Evolutionary conservation across 92 coral and sea anemone species (phyloP), one percentile per base, ranked within the genome.

Genomic region (Pocillopora grandis): DNA sequence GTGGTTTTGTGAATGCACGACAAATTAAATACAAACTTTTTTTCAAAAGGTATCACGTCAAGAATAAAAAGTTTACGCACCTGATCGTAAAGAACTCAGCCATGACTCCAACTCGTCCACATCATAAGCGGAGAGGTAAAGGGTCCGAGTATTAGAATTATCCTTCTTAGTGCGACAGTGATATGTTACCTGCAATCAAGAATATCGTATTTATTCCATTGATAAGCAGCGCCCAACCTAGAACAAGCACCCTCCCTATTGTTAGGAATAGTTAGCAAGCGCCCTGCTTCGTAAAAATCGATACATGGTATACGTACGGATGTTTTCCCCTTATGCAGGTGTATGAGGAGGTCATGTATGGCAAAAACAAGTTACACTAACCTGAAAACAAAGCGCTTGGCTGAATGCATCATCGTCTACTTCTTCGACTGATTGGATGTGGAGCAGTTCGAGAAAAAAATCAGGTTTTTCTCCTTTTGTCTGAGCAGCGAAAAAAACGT

Each of bases 351-450:
- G 52, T 42, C 52, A 42, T 1, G 52, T 42, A 0, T 0, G 52
- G 52, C 52, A 42, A 42, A 5, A 15, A 16, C 10, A 16, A 58
- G 48, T 42, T n/a, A 61, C 37, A 55, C 27, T 21, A 78, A 92
- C 98, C 98, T 94, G 98, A 87, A 94, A 94, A 66, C 95, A 94
- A 17, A 87, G 76, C 42, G 86, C 66, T 58, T 87, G 89, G 59
- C 89, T 85, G 60, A 94, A 94, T 1, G 98, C 95, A 20, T 73
- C 83, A 18, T 89, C 90, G 76, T 91, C 95, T 55, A 89, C 91
- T 70, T 88, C 91, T 69, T 94, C 98, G 37, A 94, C 92, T 27
- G 93, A 88, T 81, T 89, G 98, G 58, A 94, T 91, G 86, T 94
- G 90, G 19, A 64, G 36, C 61, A 79, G 77, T 82, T 90, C 87